Evolutionary conservation across 2,888 invertebrate genomes (phyloP), one percentile per base, ranked within the genome.

Genomic region (Pterostichus niger): DNA sequence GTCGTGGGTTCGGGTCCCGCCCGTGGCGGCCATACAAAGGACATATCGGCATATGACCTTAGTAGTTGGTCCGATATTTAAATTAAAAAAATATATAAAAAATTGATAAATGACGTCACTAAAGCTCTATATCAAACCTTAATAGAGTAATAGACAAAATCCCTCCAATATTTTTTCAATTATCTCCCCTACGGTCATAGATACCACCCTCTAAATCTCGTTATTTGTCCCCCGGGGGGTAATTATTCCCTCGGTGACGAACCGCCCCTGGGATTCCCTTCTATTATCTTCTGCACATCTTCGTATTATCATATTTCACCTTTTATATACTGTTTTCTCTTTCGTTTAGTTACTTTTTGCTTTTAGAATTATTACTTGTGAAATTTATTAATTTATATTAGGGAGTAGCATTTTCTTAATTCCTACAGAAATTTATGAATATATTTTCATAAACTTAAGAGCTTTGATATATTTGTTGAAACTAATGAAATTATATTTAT

Each of bases 171-270:
- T 52, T 52, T 52, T 52, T 52, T n/a, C 52, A 52, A 52, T 52
- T 52, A 52, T 9, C 4, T 52, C 52, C 52, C 52, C 52, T 52
- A 11, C 13, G 52, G 52, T 52, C 52, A 52, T 52, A 52, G 52
- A n/a, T 52, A 10, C n/a, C 52, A 52, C 52, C 52, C 52, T 52
- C 52, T 52, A 52, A 52, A 52, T 52, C 52, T 52, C 52, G 3
- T 52, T 1, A 52, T 52, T 5, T 52, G n/a, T n/a, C n/a, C 52
- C 13, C 0, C 6, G n/a, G 52, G 52, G 13, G n/a, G 52, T 52
- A 52, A 52, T 52, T 52, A 52, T n/a, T n/a, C 52, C 52, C 52
- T 1, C 0, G n/a, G 52, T 11, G 52, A 52, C n/a, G 52, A 52
- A 40, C 40, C 40, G 40, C 40, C 40, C 40, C 40, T 40, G 40